A percentile compares a stretch with the other conserved stretches of the same genome.
phyloP scores from a whole-genome alignment of 2,113 vertebrate species.

The Pedionomus torquatus region DNA sequence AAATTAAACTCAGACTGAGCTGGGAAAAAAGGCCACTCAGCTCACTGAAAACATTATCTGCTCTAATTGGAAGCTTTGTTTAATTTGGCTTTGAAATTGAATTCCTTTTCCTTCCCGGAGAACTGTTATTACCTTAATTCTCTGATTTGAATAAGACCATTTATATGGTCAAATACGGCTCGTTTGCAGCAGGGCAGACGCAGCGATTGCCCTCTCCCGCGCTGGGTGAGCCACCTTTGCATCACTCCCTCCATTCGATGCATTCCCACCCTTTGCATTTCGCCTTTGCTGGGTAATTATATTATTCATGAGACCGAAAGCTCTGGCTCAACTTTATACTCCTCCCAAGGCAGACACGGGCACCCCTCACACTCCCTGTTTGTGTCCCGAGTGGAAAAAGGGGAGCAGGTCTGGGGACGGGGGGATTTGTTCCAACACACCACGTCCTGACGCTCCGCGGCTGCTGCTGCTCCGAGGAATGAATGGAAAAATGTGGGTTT shows the following conservation, averaged over 20 bases:
- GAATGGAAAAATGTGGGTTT: background rate
- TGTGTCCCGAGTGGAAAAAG: background rate
- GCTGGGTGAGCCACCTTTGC: background rate
- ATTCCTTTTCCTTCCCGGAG: slow-evolving; percentile 7
- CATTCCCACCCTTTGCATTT: background rate
- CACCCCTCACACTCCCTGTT: rapidly evolving
- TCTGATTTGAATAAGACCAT: slow-evolving; percentile 28
- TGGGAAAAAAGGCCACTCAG: background rate
- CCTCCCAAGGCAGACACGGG: background rate
- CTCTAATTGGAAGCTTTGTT: slow-evolving; percentile 59
- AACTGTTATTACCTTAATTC: slow-evolving; percentile 58
- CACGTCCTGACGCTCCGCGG: rapidly evolving
- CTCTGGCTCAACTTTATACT: background rate
- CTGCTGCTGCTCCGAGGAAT: rapidly evolving
- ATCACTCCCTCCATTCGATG: rapidly evolving
- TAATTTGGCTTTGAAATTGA: slow-evolving; percentile 62
- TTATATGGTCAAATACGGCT: background rate
- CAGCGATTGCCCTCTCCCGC: background rate
- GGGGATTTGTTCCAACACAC: rapidly evolving
- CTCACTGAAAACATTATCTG: slow-evolving; percentile 46
- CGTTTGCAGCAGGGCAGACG: background rate
- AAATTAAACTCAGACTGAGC: slow-evolving; percentile 15
- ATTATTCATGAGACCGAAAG: background rate
- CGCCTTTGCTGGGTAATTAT: background rate
- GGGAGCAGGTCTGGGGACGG: background rate